Conservation (phyloP, 1,140 invertebrate species). For the Aricia agestis region DNA sequence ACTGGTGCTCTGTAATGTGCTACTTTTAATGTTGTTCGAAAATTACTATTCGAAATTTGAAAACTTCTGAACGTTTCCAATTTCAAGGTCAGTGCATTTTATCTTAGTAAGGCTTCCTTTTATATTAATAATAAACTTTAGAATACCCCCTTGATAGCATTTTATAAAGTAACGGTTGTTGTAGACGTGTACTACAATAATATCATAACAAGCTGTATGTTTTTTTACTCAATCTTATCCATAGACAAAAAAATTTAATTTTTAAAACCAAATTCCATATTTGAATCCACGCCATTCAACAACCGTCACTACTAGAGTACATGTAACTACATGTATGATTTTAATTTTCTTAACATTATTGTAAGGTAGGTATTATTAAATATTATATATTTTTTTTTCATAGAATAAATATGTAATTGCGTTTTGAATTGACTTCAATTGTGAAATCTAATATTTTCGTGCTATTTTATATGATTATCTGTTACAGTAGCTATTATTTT, state of each 20-base stretch:
- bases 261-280: background rate
- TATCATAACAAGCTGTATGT: background rate
- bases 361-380: constrained; percentile 17
- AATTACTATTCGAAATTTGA: background rate
- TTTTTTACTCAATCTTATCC: background rate
- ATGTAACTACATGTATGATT: constrained; percentile 15
- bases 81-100: constrained; percentile 11
- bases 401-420: constrained; percentile 24
- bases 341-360: constrained; percentile 21
- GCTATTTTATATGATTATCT: constrained; percentile 47
- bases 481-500: constrained; percentile 44
- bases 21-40: constrained; percentile 5
- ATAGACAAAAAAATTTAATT: constrained; percentile 3
- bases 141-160: constrained; percentile 23
- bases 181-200: background rate
- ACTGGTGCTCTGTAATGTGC: constrained; percentile 31
- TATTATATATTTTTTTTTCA: constrained; percentile 13
- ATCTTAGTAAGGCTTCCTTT: constrained; percentile 41
- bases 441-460: constrained; percentile 29
- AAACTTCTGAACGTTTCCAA: background rate
- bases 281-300: background rate
- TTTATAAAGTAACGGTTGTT: constrained; percentile 8
- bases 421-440: constrained; percentile 16
- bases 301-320: background rate
- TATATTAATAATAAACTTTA: constrained; percentile 35